Percentiles rank a stretch among this genome's conserved stretches.
phyloP scores from a whole-genome alignment of 23 tunicate species.

The Ciona savignyi region DNA sequence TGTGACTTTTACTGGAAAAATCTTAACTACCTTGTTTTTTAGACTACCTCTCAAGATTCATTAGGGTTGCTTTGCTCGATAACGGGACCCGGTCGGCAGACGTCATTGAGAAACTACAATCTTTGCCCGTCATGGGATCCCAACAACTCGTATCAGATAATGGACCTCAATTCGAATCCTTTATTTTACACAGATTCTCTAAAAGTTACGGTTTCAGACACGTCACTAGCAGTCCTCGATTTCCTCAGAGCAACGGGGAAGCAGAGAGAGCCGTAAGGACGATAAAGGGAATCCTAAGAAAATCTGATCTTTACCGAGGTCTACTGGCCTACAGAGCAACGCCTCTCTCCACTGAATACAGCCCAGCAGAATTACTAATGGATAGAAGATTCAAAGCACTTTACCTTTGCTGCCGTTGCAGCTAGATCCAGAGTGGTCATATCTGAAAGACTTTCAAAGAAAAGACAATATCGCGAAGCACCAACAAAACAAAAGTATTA shows the following conservation, averaged over 20 bases:
- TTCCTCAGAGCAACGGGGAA: background rate
- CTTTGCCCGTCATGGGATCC: background rate
- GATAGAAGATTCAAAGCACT: no score
- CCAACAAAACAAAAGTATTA: no score
- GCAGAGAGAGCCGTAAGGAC: background rate
- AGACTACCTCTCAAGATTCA: constrained; percentile 1
- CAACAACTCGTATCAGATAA: background rate
- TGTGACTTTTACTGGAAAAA: no score
- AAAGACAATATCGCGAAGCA: no score
- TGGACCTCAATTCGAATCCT: background rate
- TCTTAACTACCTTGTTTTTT: no score
- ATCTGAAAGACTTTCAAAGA: no score
- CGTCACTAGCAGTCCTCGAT: background rate
- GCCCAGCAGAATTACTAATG: background rate
- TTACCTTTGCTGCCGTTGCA: no score
- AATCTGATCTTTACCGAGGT: background rate
- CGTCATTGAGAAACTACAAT: background rate
- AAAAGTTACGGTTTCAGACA: background rate
- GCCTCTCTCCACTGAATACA: background rate
- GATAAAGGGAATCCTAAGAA: background rate
- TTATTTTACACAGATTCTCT: background rate
- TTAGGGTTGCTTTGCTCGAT: background rate
- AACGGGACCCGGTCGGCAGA: background rate
- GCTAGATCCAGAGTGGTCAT: no score
- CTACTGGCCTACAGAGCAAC: background rate